Conservation (phyloP, 1,140 invertebrate genomes). For the Pteromalus puparum region DNA sequence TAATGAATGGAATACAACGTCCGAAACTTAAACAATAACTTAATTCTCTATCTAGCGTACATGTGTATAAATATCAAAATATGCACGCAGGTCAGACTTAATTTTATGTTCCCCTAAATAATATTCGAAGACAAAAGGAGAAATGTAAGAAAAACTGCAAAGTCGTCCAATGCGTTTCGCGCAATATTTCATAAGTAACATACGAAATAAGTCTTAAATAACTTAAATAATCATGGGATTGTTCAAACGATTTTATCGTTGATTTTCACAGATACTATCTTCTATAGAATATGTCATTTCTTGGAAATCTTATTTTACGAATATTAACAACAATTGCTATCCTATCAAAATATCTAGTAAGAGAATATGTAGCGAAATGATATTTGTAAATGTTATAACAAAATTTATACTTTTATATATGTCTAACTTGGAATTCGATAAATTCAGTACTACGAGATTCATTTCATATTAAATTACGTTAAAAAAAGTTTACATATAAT, state of each 20-base stretch:
- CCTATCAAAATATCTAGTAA: constrained; percentile 30
- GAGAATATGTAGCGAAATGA: constrained; percentile 1
- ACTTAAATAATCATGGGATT: constrained; percentile 1
- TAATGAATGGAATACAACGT: background rate
- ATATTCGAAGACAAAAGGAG: background rate
- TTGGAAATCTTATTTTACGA: constrained; percentile 38
- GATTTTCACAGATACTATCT: background rate
- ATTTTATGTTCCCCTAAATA: constrained; percentile 25
- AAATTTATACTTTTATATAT: constrained; percentile 20
- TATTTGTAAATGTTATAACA: constrained; percentile 25
- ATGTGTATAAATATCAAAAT: constrained; percentile 32
- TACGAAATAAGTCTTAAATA: constrained; percentile 8
- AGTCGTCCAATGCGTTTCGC: constrained; percentile 9
- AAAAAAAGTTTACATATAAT: background rate
- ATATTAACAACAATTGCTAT: constrained; percentile 40
- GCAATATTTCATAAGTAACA: background rate
- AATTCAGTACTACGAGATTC: constrained; percentile 25
- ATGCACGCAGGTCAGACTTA: constrained; percentile 31
- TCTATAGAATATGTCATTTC: constrained; percentile 46
- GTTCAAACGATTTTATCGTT: constrained; percentile 36
- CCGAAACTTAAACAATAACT: constrained; percentile 4
- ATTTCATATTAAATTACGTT: background rate
- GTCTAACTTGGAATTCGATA: background rate
- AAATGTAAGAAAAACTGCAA: constrained; percentile 23
- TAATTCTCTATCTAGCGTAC: background rate